These are phyloP conservation scores for Brachionus rotundiformis DNA, from an alignment of 1,140 invertebrate species.

Conservation along the genomic window DNA sequence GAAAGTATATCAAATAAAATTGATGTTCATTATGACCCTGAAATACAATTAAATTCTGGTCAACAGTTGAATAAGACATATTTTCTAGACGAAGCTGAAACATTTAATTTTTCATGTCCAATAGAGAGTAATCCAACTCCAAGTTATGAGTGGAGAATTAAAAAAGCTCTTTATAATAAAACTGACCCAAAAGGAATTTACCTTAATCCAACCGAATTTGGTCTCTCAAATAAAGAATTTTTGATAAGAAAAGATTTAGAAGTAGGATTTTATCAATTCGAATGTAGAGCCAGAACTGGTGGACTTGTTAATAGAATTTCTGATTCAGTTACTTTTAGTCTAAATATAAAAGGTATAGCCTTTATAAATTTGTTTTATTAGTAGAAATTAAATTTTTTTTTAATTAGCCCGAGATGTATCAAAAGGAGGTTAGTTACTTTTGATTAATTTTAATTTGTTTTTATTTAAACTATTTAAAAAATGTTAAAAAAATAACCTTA, in stretches of 20 bases:
- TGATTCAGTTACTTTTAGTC: neutral
- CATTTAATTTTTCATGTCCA: slow-evolving; percentile 13
- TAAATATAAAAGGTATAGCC: slow-evolving; percentile 2
- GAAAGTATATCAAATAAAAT: neutral
- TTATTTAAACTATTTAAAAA: too few relatives aligned
- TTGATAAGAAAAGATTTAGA: slow-evolving; percentile 25
- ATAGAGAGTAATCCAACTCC: slow-evolving; percentile 24
- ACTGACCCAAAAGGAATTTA: neutral
- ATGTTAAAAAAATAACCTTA: too few relatives aligned
- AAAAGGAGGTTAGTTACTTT: too few relatives aligned
- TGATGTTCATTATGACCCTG: slow-evolving; percentile 44
- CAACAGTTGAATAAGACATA: slow-evolving; percentile 18
- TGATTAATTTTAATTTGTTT: too few relatives aligned
- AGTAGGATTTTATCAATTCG: slow-evolving; percentile 28
- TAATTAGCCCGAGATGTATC: neutral
- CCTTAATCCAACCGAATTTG: neutral
- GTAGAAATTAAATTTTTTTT: neutral
- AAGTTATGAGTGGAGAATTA: slow-evolving; percentile 23
- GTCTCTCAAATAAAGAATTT: neutral
- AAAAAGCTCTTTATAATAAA: neutral
- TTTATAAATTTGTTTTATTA: neutral
- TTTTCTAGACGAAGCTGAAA: neutral
- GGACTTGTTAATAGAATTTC: slow-evolving; percentile 33
- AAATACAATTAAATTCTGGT: neutral
- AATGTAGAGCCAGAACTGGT: neutral